Evolutionary conservation across 2,113 vertebrate species (phyloP), one percentile per base, ranked within the genome.

Genomic region (Polyodon spathula): DNA sequence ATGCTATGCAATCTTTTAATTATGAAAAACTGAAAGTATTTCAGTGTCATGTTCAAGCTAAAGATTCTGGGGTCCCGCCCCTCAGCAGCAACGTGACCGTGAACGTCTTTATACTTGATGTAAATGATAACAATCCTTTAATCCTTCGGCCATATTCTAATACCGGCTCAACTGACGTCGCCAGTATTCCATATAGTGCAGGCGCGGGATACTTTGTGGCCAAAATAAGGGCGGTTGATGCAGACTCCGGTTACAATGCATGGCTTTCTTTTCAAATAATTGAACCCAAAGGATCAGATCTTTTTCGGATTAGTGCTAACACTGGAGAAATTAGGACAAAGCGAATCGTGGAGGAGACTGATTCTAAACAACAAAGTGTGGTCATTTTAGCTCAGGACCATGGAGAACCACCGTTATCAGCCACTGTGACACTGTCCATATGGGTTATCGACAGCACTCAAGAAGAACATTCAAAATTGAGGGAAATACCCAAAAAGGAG

Each of bases 181-280:
- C 77, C 60, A 83, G 6, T 53, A 82, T 90, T 51, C 83, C 87
- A 27, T 81, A 81, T 2, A 82, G 74, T 54, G 81, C 75, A 4
- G 46, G 76, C 54, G 79, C 85, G 10, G 80, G 79, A 41, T 78
- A 86, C 70, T 81, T 90, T 69, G 84, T 90, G 57, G 85, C 86
- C 66, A 91, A 89, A 70, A 79, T 90, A 67, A 78, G 82, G 63
- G 86, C 86, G 4, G 86, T 88, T 63, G 89, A 90, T 44, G 75
- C 82, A 0, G 89, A 90, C 67, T 89, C 88, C 5, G 83, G 81
- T 17, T 73, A 71, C 59, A 86, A 86, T 37, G 83, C 81, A 6
- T 85, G 83, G 77, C 76, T 90, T 1, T 84, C 73, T 61, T 91
- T 82, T 62, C 73, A 80, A 54, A 64, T 88, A 6, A 66, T 81